A percentile compares a stretch with the other conserved stretches of the same genome.
Evolutionary conservation across 2,797 vertebrate species (phyloP).

Genomic region (Triplophysa bombifrons): DNA sequence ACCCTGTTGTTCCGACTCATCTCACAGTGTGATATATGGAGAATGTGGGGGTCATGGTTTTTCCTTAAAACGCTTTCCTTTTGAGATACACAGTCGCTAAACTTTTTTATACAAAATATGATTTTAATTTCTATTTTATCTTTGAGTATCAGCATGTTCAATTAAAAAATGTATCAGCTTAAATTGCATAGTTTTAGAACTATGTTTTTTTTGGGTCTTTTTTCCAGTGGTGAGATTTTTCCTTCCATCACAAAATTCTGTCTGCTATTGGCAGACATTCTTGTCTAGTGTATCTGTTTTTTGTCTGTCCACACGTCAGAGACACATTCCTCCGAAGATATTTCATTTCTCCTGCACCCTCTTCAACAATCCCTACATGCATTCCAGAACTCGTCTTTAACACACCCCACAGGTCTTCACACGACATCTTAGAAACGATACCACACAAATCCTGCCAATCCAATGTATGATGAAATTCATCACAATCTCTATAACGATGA

Average conservation of each 20-base stretch:
- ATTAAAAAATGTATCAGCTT: no score
- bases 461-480: not conserved
- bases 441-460: not conserved
- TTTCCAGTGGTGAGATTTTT: no score
- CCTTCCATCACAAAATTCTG: no score
- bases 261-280: constrained; percentile 7
- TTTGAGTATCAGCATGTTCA: not conserved
- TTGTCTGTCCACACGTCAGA: constrained; percentile 54
- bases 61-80: not conserved
- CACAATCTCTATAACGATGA: not conserved
- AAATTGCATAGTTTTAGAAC: no score
- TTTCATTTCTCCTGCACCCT: constrained; percentile 3
- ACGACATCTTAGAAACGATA: not conserved
- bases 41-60: constrained; percentile 14
- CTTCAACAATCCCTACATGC: not conserved
- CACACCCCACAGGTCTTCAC: not conserved
- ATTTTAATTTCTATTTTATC: no score
- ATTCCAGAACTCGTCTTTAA: not conserved
- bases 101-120: not conserved
- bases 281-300: constrained; percentile 34
- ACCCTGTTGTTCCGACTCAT: not conserved
- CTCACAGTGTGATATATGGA: constrained; percentile 6
- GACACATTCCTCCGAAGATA: constrained; percentile 56
- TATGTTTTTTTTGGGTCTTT: no score
- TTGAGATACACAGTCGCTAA: not conserved